Conservation (phyloP, 2,888 invertebrate species). For the Sialis lutaria region DNA sequence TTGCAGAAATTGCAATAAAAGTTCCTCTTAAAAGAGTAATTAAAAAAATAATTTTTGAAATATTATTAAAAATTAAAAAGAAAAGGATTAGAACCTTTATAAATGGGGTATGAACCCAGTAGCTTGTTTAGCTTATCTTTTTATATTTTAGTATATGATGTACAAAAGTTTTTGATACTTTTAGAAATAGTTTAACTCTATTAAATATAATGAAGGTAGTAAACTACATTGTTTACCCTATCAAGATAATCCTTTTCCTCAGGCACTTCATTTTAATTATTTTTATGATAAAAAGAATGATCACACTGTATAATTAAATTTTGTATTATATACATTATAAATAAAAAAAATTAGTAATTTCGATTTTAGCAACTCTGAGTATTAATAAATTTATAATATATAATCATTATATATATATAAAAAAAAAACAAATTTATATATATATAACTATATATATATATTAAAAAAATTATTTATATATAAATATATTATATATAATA, state of each 20-base stretch:
- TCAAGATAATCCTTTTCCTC: conserved; percentile 42
- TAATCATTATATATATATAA: too few relatives aligned
- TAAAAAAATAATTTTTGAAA: conserved; percentile 33
- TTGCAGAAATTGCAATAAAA: conserved; percentile 30
- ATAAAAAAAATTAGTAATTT: too few relatives aligned
- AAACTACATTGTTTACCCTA: conserved; percentile 36
- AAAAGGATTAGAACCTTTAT: conserved; percentile 29
- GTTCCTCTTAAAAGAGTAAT: conserved; percentile 27
- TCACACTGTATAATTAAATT: conserved; percentile 12
- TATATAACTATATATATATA: too few relatives aligned
- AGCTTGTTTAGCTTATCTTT: conserved; percentile 36
- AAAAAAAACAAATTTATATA: too few relatives aligned
- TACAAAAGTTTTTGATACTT: conserved; percentile 43
- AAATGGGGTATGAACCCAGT: conserved; percentile 29
- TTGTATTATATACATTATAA: too few relatives aligned
- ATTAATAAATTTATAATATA: too few relatives aligned
- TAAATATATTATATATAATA: too few relatives aligned
- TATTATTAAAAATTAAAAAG: conserved; percentile 31
- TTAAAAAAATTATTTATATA: too few relatives aligned
- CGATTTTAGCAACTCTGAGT: too few relatives aligned
- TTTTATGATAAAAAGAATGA: conserved; percentile 1
- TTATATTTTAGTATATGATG: conserved; percentile 43
- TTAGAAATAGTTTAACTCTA: conserved; percentile 41
- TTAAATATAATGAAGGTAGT: conserved; percentile 31
- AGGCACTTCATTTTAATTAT: conserved; percentile 25